A percentile compares a stretch with the other conserved stretches of the same genome.
Evolutionary conservation across 35 echinoderm and acorn worm species (phyloP).

Genomic region (Ophioderma brevispina): DNA sequence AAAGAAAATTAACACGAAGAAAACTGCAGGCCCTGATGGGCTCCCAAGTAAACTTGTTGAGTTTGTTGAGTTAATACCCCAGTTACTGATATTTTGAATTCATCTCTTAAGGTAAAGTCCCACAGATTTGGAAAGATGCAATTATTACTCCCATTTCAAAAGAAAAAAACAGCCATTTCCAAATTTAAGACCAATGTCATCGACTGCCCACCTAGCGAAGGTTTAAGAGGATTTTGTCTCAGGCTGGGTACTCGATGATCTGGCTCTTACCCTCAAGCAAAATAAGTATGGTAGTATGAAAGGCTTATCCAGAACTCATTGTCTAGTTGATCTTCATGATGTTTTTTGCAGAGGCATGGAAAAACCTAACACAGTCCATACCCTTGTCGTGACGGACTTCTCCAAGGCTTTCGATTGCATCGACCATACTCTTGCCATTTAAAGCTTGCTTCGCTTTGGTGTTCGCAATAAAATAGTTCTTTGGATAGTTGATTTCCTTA

Average conservation of each 20-base stretch:
- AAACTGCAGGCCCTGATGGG: conserved; percentile 30
- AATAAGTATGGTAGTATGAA: conserved; percentile 41
- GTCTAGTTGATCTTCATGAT: conserved; percentile 16
- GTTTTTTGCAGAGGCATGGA: conserved; percentile 6
- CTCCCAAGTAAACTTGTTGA: too few species aligned
- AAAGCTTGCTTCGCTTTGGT: conserved; percentile 4
- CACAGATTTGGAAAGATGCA: conserved; percentile 36
- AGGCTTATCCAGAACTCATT: conserved; percentile 34
- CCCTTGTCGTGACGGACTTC: conserved; percentile 43
- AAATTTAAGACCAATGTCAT: conserved; percentile 33
- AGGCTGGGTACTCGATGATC: conserved; percentile 33
- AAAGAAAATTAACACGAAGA: background rate
- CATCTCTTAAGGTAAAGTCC: conserved; percentile 21
- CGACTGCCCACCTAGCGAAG: conserved; percentile 30
- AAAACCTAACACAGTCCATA: background rate
- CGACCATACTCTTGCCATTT: conserved; percentile 25
- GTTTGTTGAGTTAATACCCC: conserved; percentile 12
- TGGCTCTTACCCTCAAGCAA: background rate
- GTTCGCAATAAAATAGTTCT: background rate
- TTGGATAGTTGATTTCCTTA: too few species aligned
- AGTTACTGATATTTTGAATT: conserved; percentile 32
- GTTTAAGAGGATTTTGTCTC: conserved; percentile 41
- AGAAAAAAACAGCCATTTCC: background rate
- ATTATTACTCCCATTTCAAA: conserved; percentile 3
- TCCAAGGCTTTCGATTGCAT: conserved; percentile 50